phyloP scores from a whole-genome alignment of 2,113 vertebrate species.

The Psammodynastes pulverulentus region DNA sequence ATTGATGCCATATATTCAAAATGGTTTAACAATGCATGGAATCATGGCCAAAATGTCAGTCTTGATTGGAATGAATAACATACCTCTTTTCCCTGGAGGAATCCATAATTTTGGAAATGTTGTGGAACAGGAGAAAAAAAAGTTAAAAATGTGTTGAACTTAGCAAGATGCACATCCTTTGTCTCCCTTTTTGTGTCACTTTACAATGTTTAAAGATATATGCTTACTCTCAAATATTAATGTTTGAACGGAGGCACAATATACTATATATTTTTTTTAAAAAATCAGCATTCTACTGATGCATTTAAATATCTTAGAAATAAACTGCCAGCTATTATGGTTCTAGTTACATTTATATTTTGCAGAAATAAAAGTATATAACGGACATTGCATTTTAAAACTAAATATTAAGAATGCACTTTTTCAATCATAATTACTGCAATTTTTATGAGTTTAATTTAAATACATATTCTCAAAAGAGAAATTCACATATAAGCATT shows the following conservation, averaged over 20 bases:
- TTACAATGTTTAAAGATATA: background rate
- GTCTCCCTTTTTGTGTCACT: background rate
- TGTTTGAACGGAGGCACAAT: background rate
- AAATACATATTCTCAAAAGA: slow-evolving; percentile 54
- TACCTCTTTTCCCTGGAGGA: slow-evolving; percentile 82
- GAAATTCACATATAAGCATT: slow-evolving; percentile 55
- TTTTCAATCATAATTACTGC: background rate
- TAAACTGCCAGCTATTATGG: background rate
- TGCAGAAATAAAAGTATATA: slow-evolving; percentile 20
- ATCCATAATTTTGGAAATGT: slow-evolving; percentile 71
- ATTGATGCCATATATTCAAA: slow-evolving; percentile 27
- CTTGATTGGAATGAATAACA: slow-evolving; percentile 49
- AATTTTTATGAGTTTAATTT: slow-evolving; percentile 30
- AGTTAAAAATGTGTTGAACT: slow-evolving; percentile 50
- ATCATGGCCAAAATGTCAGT: slow-evolving; percentile 30
- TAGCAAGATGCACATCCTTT: slow-evolving; percentile 25
- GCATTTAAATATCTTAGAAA: background rate
- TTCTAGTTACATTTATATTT: background rate
- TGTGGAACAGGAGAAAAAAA: slow-evolving; percentile 57
- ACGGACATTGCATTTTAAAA: background rate
- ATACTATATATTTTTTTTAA: background rate
- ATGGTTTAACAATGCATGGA: slow-evolving; percentile 24
- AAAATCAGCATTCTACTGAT: background rate
- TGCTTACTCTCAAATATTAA: slow-evolving; percentile 16
- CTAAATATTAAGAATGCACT: background rate